Base-by-base conservation (phyloP, 1,140 invertebrate species). In the Diorhabda sublineata region DNA sequence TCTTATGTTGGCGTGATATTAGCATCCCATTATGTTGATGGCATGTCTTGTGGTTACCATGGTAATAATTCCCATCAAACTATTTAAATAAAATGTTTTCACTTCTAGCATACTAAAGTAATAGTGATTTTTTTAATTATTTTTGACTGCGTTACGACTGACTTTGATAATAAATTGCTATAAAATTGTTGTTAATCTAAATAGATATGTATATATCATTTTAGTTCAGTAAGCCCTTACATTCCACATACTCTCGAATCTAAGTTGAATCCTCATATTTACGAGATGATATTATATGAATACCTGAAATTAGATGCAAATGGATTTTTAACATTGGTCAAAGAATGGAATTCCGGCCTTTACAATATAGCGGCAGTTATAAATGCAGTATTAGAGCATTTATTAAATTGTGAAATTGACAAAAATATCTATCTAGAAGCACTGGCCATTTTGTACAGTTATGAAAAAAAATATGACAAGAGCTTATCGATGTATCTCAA, bases 211-310 rank as follows among this genome's bases (percentile, higher is more conserved):
- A 52, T 52, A 2, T 52, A 2, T 26, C 1, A 26, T 75, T 76
- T 60, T 58, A 80, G 81, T 61, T 88, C 91, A 3, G 88, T 99
- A 7, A 94, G 94, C 76, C 85, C 89, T 0, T 97, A 96, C 82
- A 84, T 99, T 59, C 90, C 91, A 44, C 85, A 88, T 74, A 87
- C 85, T 6, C 83, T 87, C 7, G 85, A 92, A 60, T 86, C 83
- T 44, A 88, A 88, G 66, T 84, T 99, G 8, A 89, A 90, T 80
- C 88, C 92, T 0, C 87, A 93, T 56, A 91, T 97, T 69, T 99
- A 99, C 82, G 97, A 99, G 83, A 92, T 96, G 87, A 94, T 99
- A 45, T 84, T 99, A 3, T 94, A 92, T 76, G 96, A 98, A 79
- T 98, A 94, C 81, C 82, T 99, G 2, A 92, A 95, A 80, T 87